Base-by-base conservation (phyloP, 2,888 invertebrate species). In the Oxystoma pomonae region DNA sequence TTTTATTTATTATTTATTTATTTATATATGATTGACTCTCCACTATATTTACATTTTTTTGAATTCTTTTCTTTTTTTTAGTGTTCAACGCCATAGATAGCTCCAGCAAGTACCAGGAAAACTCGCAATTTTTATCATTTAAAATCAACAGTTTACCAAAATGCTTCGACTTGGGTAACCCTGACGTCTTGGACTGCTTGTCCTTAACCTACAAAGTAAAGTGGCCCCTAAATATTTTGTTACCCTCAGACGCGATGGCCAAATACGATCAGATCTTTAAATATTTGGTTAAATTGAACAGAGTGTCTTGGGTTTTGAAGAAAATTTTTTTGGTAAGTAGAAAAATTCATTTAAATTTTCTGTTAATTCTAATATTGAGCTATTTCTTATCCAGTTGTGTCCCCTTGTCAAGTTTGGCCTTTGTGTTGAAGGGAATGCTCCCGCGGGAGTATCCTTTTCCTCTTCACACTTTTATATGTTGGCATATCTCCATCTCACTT, bases 161-260 rank as follows among this genome's bases (percentile, higher is more conserved):
- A 16, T 83, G 83, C 63, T 86, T 89, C 72, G 85, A 87, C 74
- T 83, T 88, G 68, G 82, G 83, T 35, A 85, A 87, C 1, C 87
- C 91, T 0, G 86, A 88, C 69, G 88, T 87, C 0, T 75, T 92
- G 7, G 85, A 87, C 52, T 87, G 87, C 69, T 78, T 93, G 1
- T 87, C 86, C 0, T 79, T 93, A 1, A 86, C 87, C 1, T 92
- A 91, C 76, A 82, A 86, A 12, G 85, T 91, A 9, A 78, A 83
- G 1, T 93, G 92, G 92, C 93, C 93, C 0, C 76, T 92, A 0
- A 92, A 90, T 78, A 87, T 92, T 52, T 84, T 93, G 60, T 77
- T 93, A 60, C 91, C 90, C 5, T 85, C 85, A 0, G 88, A 90
- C 69, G 86, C 90, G 0, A 78, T 92, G 66, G 78, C 83, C 16